Evolutionary conservation across 1,140 invertebrate species (phyloP).

Genomic region (Halyomorpha halys): DNA sequence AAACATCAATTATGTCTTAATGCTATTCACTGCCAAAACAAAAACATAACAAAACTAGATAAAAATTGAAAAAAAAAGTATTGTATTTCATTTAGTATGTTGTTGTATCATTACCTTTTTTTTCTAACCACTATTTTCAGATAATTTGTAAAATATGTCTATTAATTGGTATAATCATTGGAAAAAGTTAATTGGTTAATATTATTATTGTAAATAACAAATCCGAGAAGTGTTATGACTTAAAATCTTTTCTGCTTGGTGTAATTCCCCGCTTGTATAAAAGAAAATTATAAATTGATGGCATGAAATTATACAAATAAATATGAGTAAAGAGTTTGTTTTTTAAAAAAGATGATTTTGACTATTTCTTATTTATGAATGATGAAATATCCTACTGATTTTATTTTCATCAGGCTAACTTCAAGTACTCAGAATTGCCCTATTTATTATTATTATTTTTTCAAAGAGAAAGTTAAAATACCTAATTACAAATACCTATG

Average conservation of each 20-base stretch:
- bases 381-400: no score
- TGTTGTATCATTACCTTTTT: not conserved
- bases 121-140: not conserved
- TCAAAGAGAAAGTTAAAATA: no score
- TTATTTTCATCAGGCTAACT: no score
- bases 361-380: no score
- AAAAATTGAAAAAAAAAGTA: not conserved
- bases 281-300: not conserved
- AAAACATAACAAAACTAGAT: not conserved
- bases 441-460: no score
- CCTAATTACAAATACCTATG: no score
- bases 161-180: not conserved
- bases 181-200: not conserved
- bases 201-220: constrained; percentile 7
- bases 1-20: constrained; percentile 15
- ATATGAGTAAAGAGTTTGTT: not conserved
- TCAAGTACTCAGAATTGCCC: no score
- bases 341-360: no score
- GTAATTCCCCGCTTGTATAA: constrained; percentile 8
- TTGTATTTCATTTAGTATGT: not conserved
- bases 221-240: constrained; percentile 2
- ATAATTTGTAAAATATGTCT: not conserved
- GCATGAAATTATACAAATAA: not conserved
- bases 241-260: constrained; percentile 11
- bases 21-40: constrained; percentile 16